A percentile compares a stretch with the other conserved stretches of the same genome.
These are phyloP conservation scores for Novumbra hubbsi DNA, from an alignment of 2,797 vertebrate genomes.

Conservation along the genomic window DNA sequence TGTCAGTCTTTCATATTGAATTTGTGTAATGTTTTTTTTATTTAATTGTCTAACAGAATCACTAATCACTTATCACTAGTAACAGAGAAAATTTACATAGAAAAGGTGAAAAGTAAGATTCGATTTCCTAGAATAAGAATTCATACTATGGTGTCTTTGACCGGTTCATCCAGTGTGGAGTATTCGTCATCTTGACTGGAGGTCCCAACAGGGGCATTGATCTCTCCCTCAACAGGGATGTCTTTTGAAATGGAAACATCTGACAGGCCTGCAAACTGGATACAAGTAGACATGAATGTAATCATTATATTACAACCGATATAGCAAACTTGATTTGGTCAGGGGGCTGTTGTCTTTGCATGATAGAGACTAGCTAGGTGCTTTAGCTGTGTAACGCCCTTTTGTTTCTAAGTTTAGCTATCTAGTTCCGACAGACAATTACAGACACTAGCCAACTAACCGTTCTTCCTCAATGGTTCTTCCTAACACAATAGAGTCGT, in stretches of 20 bases:
- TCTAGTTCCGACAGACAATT: too few relatives aligned
- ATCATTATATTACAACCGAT: neutral
- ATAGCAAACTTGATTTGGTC: neutral
- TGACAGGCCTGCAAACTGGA: slow-evolving; percentile 87
- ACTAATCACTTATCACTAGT: too few relatives aligned
- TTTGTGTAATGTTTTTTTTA: too few relatives aligned
- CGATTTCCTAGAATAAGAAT: neutral
- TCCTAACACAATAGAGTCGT: too few relatives aligned
- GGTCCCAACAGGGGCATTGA: slow-evolving; percentile 81
- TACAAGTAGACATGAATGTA: neutral
- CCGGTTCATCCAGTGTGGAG: slow-evolving; percentile 93
- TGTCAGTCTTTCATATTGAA: too few relatives aligned
- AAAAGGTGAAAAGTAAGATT: neutral
- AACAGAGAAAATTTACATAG: neutral
- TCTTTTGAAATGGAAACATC: slow-evolving; percentile 91
- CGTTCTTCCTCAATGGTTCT: too few relatives aligned
- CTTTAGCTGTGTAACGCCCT: neutral
- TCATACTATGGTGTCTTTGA: slow-evolving; percentile 89
- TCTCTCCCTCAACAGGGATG: slow-evolving; percentile 91
- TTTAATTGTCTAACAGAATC: too few relatives aligned
- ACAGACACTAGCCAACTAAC: too few relatives aligned
- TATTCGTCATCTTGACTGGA: slow-evolving; percentile 78
- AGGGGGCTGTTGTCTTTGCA: too few relatives aligned
- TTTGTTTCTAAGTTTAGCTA: too few relatives aligned
- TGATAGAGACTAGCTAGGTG: neutral